Percentiles rank a stretch among this genome's conserved stretches.
Conservation (phyloP, 2,797 vertebrate genomes). For the Pantherophis vulpinus region DNA sequence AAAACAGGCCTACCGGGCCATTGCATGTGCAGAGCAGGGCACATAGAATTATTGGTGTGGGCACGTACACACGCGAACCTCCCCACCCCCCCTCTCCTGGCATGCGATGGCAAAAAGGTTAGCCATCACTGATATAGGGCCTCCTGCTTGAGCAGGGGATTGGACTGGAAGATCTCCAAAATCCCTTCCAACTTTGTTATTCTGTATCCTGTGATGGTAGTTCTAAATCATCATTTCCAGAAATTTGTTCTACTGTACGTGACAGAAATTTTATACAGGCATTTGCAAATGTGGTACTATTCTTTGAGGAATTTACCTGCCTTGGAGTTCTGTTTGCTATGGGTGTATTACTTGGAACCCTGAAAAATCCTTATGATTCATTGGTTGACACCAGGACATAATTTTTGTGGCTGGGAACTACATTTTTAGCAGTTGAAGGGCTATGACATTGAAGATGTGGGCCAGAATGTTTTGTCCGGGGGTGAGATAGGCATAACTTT, state of each 20-base stretch:
- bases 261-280: background rate
- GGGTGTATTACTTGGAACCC: no score
- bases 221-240: conserved; percentile 12
- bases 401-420: background rate
- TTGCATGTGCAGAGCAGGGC: no score
- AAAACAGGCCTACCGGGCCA: no score
- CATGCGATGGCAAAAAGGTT: no score
- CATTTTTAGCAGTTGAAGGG: background rate
- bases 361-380: background rate
- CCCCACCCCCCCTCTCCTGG: no score
- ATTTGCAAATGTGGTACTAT: background rate
- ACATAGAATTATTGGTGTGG: no score
- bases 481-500: background rate
- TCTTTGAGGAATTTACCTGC: no score
- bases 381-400: background rate
- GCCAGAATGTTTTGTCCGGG: background rate
- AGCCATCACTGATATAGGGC: background rate
- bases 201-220: background rate
- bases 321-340: no score
- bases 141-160: background rate
- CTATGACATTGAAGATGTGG: background rate
- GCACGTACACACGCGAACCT: no score
- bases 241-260: background rate
- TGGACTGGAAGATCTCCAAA: background rate
- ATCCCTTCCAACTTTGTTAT: background rate